Evolutionary conservation across 2,113 vertebrate species (phyloP), one percentile per base, ranked within the genome.

Genomic region (Heterotilapia buettikoferi): DNA sequence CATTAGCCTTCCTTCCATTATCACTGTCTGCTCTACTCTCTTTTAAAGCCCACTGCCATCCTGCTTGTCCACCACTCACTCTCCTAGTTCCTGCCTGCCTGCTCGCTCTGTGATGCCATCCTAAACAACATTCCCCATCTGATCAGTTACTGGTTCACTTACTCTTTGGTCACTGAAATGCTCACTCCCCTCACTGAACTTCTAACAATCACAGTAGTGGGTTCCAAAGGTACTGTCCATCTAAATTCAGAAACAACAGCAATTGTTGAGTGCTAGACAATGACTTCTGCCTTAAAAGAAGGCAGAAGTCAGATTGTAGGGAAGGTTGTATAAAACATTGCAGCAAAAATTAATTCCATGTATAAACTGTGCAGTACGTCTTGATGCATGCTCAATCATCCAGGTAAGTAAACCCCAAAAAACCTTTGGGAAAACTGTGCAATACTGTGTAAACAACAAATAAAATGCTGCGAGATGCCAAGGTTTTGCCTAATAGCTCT

Each of bases 71-170:
- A 31, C 43, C 26, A n/a, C 73, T 33, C 73, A 78, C 45, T 52
- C 73, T 52, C 6, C 45, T n/a, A 31, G 26, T 78, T 52, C 45
- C 73, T 78, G 73, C 73, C 26, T 78, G 45, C 16, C 10, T 50
- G 73, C 73, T 9, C 45, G 5, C 26, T 52, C 73, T 31, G 45
- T 19, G 10, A 31, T 52, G 18, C 73, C 73, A n/a, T 52, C 45
- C 73, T 33, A 78, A 52, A 31, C 26, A 31, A 11, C 71, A 8
- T 50, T 50, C 43, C 18, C 45, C 18, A 31, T 47, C 10, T 52
- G 26, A 78, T 78, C 10, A 78, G 45, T 78, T 18, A 78, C 45
- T 78, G 26, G 26, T 52, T 78, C 73, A 78, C 73, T 52, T 78
- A 33, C 26, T 52, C 73, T 31, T 47, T 33, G 18, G 10, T 78